Conservation (phyloP, 2,797 vertebrate genomes). For the Catostomus latipinnis region DNA sequence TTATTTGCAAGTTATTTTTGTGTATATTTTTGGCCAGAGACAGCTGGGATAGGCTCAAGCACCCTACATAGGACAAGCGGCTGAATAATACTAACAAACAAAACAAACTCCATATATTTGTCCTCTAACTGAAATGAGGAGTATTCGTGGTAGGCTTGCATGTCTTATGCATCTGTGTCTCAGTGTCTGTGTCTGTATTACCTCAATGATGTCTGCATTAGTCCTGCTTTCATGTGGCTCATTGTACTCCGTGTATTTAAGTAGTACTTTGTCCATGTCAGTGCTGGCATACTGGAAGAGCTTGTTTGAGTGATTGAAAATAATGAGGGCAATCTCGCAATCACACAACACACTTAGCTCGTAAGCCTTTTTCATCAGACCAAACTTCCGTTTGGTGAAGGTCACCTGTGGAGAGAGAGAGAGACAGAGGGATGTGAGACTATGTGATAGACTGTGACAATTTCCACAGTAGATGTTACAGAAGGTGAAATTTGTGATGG, state of each 20-base stretch:
- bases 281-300: conserved; percentile 96
- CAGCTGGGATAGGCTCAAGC: no score
- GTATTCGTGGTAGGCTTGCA: neutral
- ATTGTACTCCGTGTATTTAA: conserved; percentile 95
- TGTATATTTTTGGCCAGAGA: no score
- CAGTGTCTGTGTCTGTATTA: conserved; percentile 59
- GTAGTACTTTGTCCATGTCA: conserved; percentile 92
- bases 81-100: neutral
- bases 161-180: conserved; percentile 1
- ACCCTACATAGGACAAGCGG: neutral
- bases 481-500: no score
- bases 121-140: conserved; percentile 9
- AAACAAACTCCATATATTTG: neutral
- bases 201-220: conserved; percentile 96
- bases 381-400: conserved; percentile 95
- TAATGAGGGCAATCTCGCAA: conserved; percentile 98
- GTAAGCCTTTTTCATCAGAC: conserved; percentile 90
- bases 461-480: no score
- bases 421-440: neutral
- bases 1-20: no score
- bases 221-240: conserved; percentile 97
- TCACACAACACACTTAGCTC: conserved; percentile 91
- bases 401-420: conserved; percentile 82
- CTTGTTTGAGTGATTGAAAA: conserved; percentile 99
- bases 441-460: no score